A percentile compares a stretch with the other conserved stretches of the same genome.
These are phyloP conservation scores for Tenualosa ilisha DNA, from an alignment of 2,797 vertebrate species.

Conservation along the genomic window DNA sequence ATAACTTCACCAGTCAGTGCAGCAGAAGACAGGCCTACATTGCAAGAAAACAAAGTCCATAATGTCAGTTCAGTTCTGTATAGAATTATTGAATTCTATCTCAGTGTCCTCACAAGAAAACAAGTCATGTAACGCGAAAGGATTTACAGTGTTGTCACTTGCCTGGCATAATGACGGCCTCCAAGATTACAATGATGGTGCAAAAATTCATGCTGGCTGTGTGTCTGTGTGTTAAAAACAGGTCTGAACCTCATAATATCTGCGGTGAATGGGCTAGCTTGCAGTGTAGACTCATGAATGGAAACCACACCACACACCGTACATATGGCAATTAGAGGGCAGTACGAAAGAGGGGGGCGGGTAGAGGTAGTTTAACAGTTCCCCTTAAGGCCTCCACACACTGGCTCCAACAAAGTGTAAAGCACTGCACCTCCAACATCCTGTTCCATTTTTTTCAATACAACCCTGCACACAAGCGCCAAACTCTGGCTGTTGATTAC, in stretches of 20 bases:
- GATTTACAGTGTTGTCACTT: background rate
- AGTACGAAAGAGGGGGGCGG: too few relatives aligned
- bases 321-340: too few relatives aligned
- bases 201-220: background rate
- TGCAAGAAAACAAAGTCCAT: background rate
- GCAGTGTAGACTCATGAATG: background rate
- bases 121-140: background rate
- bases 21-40: background rate
- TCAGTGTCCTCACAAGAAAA: background rate
- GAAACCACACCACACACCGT: background rate
- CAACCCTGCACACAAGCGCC: too few relatives aligned
- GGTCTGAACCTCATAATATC: too few relatives aligned
- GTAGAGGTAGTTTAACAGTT: too few relatives aligned
- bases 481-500: too few relatives aligned
- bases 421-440: too few relatives aligned
- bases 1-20: background rate
- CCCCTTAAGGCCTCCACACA: too few relatives aligned
- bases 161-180: background rate
- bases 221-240: background rate
- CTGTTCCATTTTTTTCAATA: too few relatives aligned
- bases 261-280: too few relatives aligned
- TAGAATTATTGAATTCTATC: background rate
- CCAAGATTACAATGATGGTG: background rate
- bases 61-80: background rate
- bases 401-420: too few relatives aligned